Evolutionary conservation across 2,113 vertebrate genomes (phyloP).

Genomic region (Trematocara nigrifrons): DNA sequence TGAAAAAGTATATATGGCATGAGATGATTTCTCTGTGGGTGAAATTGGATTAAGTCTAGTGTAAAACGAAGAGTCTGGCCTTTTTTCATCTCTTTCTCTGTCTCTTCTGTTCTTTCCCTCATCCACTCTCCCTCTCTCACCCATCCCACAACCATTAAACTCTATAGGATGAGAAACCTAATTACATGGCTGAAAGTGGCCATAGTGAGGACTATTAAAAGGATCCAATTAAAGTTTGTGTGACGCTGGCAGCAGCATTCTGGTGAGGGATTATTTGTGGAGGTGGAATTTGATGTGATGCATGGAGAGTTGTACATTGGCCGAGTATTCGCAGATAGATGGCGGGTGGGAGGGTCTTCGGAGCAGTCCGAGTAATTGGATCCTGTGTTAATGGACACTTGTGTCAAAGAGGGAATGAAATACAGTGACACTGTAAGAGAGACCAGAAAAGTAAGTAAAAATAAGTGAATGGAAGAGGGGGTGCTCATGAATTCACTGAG

Average conservation of each 20-base stretch:
- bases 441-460: not conserved
- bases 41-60: slow-evolving; percentile 65
- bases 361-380: slow-evolving; percentile 40
- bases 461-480: not conserved
- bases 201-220: slow-evolving; percentile 64
- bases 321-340: not conserved
- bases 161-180: slow-evolving; percentile 55
- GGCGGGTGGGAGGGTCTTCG: slow-evolving; percentile 17
- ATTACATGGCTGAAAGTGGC: slow-evolving; percentile 63
- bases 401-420: slow-evolving; percentile 2
- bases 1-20: slow-evolving; percentile 58
- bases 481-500: not conserved
- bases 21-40: slow-evolving; percentile 58
- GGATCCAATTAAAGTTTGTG: slow-evolving; percentile 66
- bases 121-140: not conserved
- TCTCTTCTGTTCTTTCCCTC: not conserved
- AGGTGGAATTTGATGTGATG: slow-evolving; percentile 46
- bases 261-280: slow-evolving; percentile 49
- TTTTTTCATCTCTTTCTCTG: not conserved
- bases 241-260: slow-evolving; percentile 31
- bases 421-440: not conserved
- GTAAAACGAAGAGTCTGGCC: slow-evolving; percentile 51
- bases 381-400: slow-evolving; percentile 36
- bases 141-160: slow-evolving; percentile 42
- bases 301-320: slow-evolving; percentile 10